Evolutionary conservation across 2,113 vertebrate genomes (phyloP).

Genomic region (Kryptolebias marmoratus): DNA sequence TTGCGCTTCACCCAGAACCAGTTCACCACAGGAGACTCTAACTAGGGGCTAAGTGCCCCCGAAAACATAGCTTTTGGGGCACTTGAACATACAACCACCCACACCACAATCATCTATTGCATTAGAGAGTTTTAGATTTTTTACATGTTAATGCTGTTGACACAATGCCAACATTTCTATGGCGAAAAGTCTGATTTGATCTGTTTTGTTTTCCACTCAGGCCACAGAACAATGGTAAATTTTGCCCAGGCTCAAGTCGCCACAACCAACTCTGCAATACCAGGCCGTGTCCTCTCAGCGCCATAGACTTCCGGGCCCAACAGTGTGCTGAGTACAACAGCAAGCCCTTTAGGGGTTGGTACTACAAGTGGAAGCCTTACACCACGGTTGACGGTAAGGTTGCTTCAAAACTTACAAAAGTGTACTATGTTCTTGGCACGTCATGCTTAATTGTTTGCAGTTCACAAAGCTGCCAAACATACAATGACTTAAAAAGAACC

Average conservation of each 20-base stretch:
- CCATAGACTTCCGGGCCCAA: conserved; percentile 89
- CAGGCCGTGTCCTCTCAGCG: conserved; percentile 78
- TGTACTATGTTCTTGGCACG: conserved; percentile 6
- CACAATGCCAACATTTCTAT: background rate
- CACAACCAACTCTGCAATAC: conserved; percentile 90
- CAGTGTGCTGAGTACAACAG: conserved; percentile 97
- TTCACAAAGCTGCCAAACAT: conserved; percentile 13
- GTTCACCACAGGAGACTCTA: too few relatives aligned
- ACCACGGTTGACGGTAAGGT: conserved; percentile 94
- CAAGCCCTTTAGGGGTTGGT: conserved; percentile 98
- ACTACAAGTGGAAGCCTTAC: conserved; percentile 98
- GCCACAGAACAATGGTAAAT: conserved; percentile 93
- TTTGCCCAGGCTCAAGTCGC: conserved; percentile 88
- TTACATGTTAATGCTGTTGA: background rate
- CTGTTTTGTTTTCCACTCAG: conserved; percentile 66
- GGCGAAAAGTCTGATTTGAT: background rate
- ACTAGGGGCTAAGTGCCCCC: too few relatives aligned
- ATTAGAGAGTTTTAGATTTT: background rate
- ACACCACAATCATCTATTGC: too few relatives aligned
- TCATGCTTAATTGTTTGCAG: conserved; percentile 22
- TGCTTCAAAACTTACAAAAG: background rate
- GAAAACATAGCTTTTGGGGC: too few relatives aligned
- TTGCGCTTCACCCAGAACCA: too few relatives aligned
- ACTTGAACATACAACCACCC: too few relatives aligned
- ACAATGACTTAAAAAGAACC: conserved; percentile 25